Base-by-base conservation (phyloP, 1,140 invertebrate species). In the Drosophila orena region DNA sequence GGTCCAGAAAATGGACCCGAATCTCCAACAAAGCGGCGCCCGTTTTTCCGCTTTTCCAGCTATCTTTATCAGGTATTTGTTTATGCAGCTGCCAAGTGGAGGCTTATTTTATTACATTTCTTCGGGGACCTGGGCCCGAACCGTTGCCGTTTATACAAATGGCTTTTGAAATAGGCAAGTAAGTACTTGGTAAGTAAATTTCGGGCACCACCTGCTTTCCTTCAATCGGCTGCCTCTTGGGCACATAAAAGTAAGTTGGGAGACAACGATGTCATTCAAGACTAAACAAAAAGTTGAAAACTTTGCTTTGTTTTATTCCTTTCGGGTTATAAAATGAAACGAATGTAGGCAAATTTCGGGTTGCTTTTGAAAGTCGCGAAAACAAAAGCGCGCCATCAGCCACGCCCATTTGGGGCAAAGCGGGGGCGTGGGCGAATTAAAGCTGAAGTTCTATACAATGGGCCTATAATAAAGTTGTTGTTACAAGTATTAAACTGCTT, bases 151-250 rank as follows among this genome's bases (percentile, higher is more conserved):
- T 86, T 76, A 75, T 75, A 66, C 75, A 65, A 88, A 88, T 86
- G 75, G 61, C 69, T 88, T 88, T 83, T 60, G 60, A 59, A 86
- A 86, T 88, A 72, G 81, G 81, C 81, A 79, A 88, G 88, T 86
- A 86, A 86, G 83, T 88, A 88, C 81, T 86, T 86, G 80, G 83
- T 86, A 86, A 86, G 81, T 88, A 86, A 88, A 77, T 77, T 88
- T 78, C 54, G 72, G 70, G 38, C 62, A 59, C 56, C 81, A 80
- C 65, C 61, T 84, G 66, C 52, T 42, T 30, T 34, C 42, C 22
- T 24, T 44, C 8, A 44, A 71, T 74, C 76, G 53, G 79, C 27
- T 44, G 64, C 43, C 46, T 54, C 43, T 52, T 44, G 65, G 62
- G 71, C 68, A 81, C 79, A 79, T 86, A 79, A 88, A 86, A 81